phyloP scores from a whole-genome alignment of 2,888 invertebrate species.

The Agrilus mali region DNA sequence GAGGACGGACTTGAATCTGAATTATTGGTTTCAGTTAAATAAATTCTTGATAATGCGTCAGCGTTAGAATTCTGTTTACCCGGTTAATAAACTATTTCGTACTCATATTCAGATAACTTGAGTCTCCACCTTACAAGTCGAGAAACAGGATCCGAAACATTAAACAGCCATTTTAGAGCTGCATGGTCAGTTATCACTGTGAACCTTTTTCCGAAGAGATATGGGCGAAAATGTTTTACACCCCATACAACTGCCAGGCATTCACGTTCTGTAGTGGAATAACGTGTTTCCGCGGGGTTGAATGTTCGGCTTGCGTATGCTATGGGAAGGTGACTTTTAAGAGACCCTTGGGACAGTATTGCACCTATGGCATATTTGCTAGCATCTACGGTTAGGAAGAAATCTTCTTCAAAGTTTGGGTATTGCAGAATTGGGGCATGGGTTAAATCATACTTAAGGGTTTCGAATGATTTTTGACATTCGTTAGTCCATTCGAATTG shows the following conservation, averaged over 20 bases:
- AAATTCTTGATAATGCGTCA: background rate
- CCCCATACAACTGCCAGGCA: slow-evolving; percentile 15
- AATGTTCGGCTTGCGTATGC: slow-evolving; percentile 15
- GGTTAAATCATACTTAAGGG: slow-evolving; percentile 7
- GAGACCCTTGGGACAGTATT: slow-evolving; percentile 11
- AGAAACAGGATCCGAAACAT: slow-evolving; percentile 9
- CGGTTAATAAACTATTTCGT: slow-evolving; percentile 1
- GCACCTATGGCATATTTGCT: slow-evolving; percentile 12
- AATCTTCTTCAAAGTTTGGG: slow-evolving; percentile 10
- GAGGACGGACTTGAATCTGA: too few relatives aligned
- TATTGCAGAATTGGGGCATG: slow-evolving; percentile 9
- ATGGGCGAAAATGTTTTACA: slow-evolving; percentile 14
- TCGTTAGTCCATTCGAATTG: too few relatives aligned
- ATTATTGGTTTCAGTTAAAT: too few relatives aligned
- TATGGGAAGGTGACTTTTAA: slow-evolving; percentile 12
- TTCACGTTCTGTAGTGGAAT: slow-evolving; percentile 17
- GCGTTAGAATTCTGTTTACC: background rate
- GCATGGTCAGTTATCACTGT: slow-evolving; percentile 16
- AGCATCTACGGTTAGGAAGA: slow-evolving; percentile 14
- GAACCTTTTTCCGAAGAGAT: slow-evolving; percentile 16
- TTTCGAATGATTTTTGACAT: too few relatives aligned
- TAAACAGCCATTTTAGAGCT: slow-evolving; percentile 12
- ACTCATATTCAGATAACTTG: slow-evolving; percentile 1
- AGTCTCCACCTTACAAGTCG: slow-evolving; percentile 12
- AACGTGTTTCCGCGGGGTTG: slow-evolving; percentile 11